Percentiles rank a stretch among this genome's conserved stretches.
These are phyloP conservation scores for Oryctes rhinoceros DNA, from an alignment of 1,140 invertebrate genomes.

Conservation along the genomic window DNA sequence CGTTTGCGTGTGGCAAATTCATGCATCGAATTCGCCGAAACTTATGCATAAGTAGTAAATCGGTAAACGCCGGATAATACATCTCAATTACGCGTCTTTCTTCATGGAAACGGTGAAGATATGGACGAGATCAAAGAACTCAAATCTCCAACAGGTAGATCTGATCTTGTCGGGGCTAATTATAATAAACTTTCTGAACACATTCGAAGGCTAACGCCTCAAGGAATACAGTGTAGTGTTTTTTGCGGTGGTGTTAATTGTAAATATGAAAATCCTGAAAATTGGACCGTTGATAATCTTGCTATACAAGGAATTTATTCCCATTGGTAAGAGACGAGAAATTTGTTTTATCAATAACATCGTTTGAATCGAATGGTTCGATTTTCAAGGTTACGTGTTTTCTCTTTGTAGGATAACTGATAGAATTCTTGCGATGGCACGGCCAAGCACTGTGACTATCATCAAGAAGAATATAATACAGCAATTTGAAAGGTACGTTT, in stretches of 20 bases:
- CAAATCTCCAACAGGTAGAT: constrained; percentile 46
- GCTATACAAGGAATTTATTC: constrained; percentile 83
- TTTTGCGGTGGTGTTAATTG: constrained; percentile 85
- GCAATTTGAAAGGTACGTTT: constrained; percentile 78
- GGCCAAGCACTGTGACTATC: constrained; percentile 79
- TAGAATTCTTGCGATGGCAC: constrained; percentile 86
- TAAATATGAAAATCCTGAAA: constrained; percentile 78
- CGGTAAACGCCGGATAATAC: neutral
- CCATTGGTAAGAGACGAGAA: constrained; percentile 72
- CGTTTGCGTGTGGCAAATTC: constrained; percentile 6
- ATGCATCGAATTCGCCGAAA: neutral
- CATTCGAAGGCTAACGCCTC: constrained; percentile 65
- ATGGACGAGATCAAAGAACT: constrained; percentile 41
- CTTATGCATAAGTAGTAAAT: neutral
- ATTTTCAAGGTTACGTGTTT: constrained; percentile 19
- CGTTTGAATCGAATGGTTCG: neutral
- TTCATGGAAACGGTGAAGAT: neutral
- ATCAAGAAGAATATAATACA: constrained; percentile 78
- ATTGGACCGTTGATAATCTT: constrained; percentile 72
- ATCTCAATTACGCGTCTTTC: neutral
- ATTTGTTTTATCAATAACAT: constrained; percentile 28
- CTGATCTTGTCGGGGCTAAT: constrained; percentile 54
- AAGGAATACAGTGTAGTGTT: constrained; percentile 76
- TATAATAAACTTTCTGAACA: constrained; percentile 60
- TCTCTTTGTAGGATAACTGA: constrained; percentile 79